Evolutionary conservation across 2,888 invertebrate genomes (phyloP), one percentile per base, ranked within the genome.

Genomic region (Osmoderma eremita): DNA sequence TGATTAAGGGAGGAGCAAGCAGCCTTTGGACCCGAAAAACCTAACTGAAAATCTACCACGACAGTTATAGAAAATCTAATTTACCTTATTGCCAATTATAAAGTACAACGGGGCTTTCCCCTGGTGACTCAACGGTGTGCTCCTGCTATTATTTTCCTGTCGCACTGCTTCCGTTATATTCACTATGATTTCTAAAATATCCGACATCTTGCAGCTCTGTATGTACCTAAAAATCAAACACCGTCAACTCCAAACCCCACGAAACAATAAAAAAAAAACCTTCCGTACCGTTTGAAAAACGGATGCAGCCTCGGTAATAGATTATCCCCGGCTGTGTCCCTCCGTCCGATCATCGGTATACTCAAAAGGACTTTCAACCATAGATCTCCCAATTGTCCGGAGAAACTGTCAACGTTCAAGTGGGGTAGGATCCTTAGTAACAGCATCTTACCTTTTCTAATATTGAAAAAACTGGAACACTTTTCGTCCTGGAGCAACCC

Each of bases 361-460:
- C 88, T 87, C 30, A 87, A 82, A 72, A 90, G 79, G 42, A 89
- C 81, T 45, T 85, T 84, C 65, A 83, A 80, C 90, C 90, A 91
- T 53, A 90, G 76, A 69, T 85, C 85, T 30, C 86, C 83, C 39
- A 87, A 77, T 12, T 87, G 85, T 17, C 75, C 72, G 8, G 79
- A 74, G 75, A 84, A 78, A 70, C 71, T 76, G 53, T 88, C 88
- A 1, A 82, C 75, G 1, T 83, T 82, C 67, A 87, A 82, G 64
- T 87, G 88, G 0, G 87, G 84, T 78, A 92, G 82, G 75, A 92
- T 86, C 67, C 93, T 86, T 24, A 88, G 82, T 58, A 93, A 79
- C 65, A 93, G 80, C 78, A 86, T 93, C 87, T 92, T 90, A 75
- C 94, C 95, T 79, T 95, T 95, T 72, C 93, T 86, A 50, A 94